Percentiles rank a stretch among this genome's conserved stretches.
phyloP scores from a whole-genome alignment of 2,797 vertebrate genomes.

The Sebastolobus altivelis region DNA sequence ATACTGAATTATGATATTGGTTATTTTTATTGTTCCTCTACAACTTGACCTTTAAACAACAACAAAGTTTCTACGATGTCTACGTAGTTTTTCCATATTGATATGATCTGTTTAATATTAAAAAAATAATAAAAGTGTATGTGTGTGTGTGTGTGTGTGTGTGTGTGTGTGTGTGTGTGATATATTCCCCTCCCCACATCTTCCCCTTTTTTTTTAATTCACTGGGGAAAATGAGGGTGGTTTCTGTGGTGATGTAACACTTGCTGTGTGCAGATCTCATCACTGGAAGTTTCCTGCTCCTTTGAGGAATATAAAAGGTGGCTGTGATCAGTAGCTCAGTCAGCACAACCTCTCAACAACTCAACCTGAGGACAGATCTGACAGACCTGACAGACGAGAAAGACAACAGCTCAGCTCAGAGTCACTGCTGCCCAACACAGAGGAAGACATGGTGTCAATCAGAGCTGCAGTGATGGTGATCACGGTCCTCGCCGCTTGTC shows the following conservation, averaged over 20 bases:
- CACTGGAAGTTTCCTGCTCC: slow-evolving; percentile 20
- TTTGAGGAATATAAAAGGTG: slow-evolving; percentile 36
- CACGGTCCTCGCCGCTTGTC: slow-evolving; percentile 55
- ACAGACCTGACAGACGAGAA: not conserved
- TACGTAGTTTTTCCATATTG: not conserved
- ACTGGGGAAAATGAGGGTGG: slow-evolving; percentile 23
- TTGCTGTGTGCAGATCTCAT: not conserved
- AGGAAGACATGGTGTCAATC: slow-evolving; percentile 67
- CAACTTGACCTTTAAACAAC: not conserved
- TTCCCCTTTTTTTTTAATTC: not conserved
- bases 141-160: not conserved
- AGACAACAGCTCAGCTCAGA: slow-evolving; percentile 40
- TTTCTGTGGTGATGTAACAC: not conserved
- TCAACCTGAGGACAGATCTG: slow-evolving; percentile 36
- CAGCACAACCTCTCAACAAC: slow-evolving; percentile 27
- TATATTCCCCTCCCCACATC: not conserved
- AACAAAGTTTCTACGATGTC: not conserved
- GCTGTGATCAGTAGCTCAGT: not conserved
- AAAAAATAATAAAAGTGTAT: not conserved
- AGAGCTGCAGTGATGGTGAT: slow-evolving; percentile 39
- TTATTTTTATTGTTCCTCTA: not conserved
- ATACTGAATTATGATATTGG: not conserved
- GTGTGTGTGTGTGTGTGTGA: not conserved
- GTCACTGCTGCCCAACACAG: slow-evolving; percentile 12
- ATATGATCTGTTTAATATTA: not conserved